Evolutionary conservation across 2,888 invertebrate species (phyloP), one percentile per base, ranked within the genome.

Genomic region (Eupithecia abbreviata): DNA sequence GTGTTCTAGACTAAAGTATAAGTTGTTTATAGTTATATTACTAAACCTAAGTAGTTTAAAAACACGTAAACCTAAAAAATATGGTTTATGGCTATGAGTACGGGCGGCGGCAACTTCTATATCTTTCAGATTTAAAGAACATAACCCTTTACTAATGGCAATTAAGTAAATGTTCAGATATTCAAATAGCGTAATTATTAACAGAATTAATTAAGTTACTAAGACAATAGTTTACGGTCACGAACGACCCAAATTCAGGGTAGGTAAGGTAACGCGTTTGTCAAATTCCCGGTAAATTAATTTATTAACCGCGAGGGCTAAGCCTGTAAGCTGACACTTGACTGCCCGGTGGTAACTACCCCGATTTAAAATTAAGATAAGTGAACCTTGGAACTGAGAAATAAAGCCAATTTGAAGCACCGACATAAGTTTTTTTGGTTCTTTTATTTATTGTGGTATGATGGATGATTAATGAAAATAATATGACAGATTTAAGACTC

Each of bases 321-420:
- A 83, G 78, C 82, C 82, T 68, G 85, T 91, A 91, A 92, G 88
- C 91, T 85, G 92, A 92, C 91, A 91, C 88, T 84, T 85, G 82
- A 81, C 79, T 81, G 84, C 75, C 79, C 72, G 71, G 45, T 69
- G 13, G 18, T 68, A 69, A 69, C 65, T 47, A 62, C 72, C 74
- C 75, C 71, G 70, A 73, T 74, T 51, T 69, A 77, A 69, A 76
- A 45, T n/a, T 10, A 68, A 18, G 45, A n/a, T 66, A 66, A 65
- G 2, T 15, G 9, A 66, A 66, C 42, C 66, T 15, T 7, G 6
- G 7, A 42, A 42, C 7, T 42, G 15, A 15, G 13, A 42, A 66
- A 66, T 66, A 6, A 15, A 66, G 15, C n/a, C 66, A 7, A 0
- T 55, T 7, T 0, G 55, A n/a, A 55, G 55, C 15, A 55, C 5